Evolutionary conservation across 2,888 invertebrate genomes (phyloP).

Genomic region (Gerosis bhagava): DNA sequence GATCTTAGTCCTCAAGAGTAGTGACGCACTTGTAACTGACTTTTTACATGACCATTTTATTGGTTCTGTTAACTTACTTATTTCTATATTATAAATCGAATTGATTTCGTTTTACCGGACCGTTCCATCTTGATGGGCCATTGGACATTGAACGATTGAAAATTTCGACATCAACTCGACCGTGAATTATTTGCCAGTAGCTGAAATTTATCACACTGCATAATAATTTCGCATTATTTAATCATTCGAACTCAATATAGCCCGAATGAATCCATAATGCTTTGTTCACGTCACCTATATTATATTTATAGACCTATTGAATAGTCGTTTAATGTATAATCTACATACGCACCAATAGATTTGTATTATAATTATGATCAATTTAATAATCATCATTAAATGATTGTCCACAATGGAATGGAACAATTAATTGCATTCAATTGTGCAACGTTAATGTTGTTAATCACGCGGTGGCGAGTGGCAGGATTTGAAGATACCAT

Average conservation of each 20-base stretch:
- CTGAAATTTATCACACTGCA: constrained; percentile 23
- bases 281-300: constrained; percentile 15
- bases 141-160: constrained; percentile 27
- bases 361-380: too few relatives aligned
- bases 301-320: constrained; percentile 2
- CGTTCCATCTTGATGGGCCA: constrained; percentile 18
- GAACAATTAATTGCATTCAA: too few relatives aligned
- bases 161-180: constrained; percentile 8
- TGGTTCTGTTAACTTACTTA: constrained; percentile 5
- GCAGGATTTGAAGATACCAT: too few relatives aligned
- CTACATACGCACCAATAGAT: too few relatives aligned
- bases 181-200: constrained; percentile 14
- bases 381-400: too few relatives aligned
- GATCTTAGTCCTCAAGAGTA: too few relatives aligned
- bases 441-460: too few relatives aligned
- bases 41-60: too few relatives aligned
- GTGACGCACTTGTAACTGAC: too few relatives aligned
- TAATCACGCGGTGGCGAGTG: too few relatives aligned
- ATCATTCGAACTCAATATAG: constrained; percentile 18
- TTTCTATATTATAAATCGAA: constrained; percentile 67
- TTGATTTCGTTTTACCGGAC: constrained; percentile 59
- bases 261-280: constrained; percentile 17
- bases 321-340: constrained; percentile 10
- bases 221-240: constrained; percentile 22
- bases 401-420: too few relatives aligned